phyloP scores from a whole-genome alignment of 1,140 invertebrate genomes.

The Drosophila prosaltans region DNA sequence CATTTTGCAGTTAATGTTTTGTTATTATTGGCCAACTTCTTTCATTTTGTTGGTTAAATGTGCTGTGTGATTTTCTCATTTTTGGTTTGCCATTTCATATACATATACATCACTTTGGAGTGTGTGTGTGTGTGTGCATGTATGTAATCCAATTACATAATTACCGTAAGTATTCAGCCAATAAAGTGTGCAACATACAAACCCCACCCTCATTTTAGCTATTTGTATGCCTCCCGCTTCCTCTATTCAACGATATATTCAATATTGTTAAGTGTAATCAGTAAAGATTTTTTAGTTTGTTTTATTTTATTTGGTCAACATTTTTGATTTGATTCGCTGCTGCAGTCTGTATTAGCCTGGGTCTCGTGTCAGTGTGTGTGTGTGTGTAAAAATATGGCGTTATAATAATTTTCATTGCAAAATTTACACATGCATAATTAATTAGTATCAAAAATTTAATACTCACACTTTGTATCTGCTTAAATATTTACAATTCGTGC shows the following conservation, averaged over 20 bases:
- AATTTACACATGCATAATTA: conserved; percentile 83
- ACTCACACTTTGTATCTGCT: conserved; percentile 81
- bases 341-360: conserved; percentile 10
- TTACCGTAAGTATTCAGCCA: conserved; percentile 47
- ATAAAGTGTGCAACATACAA: conserved; percentile 15
- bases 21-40: conserved; percentile 43
- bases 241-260: background rate
- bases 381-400: conserved; percentile 66
- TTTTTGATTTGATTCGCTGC: conserved; percentile 24
- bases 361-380: background rate
- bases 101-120: background rate
- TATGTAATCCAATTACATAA: conserved; percentile 58
- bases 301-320: conserved; percentile 46
- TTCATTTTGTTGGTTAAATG: conserved; percentile 27
- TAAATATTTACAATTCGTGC: conserved; percentile 83
- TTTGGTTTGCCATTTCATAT: background rate
- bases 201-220: no score
- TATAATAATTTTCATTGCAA: conserved; percentile 81
- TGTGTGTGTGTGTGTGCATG: background rate
- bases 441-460: conserved; percentile 83
- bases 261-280: conserved; percentile 23
- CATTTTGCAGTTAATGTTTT: conserved; percentile 56
- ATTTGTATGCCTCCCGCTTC: background rate
- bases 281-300: conserved; percentile 36
- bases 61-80: conserved; percentile 11